Conservation (phyloP, 2,888 invertebrate genomes). For the Nebria salina region DNA sequence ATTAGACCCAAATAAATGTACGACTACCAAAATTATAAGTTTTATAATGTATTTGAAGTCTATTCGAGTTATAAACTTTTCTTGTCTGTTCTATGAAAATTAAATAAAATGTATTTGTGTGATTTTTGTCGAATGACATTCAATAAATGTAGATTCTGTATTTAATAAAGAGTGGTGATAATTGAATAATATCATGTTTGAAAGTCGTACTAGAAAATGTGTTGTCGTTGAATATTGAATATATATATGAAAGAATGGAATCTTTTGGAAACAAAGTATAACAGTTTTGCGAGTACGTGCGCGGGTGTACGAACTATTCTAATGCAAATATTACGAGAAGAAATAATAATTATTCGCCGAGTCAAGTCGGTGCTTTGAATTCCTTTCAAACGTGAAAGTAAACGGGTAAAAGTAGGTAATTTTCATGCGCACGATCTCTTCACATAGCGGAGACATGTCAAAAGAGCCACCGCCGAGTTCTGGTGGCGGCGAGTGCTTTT, state of each 20-base stretch:
- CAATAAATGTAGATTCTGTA: no score
- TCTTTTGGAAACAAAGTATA: constrained; percentile 18
- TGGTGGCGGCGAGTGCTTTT: not conserved
- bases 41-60: no score
- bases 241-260: not conserved
- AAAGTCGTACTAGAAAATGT: no score
- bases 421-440: constrained; percentile 6
- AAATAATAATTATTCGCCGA: constrained; percentile 39
- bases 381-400: constrained; percentile 26
- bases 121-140: no score
- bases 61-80: no score
- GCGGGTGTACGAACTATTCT: constrained; percentile 22
- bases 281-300: constrained; percentile 37
- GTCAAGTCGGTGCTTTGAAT: constrained; percentile 28
- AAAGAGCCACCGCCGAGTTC: not conserved
- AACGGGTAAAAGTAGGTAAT: constrained; percentile 15
- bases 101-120: no score
- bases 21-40: no score
- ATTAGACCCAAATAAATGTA: no score
- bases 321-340: constrained; percentile 45
- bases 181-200: no score
- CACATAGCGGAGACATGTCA: not conserved
- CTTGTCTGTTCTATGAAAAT: no score
- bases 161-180: no score
- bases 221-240: no score